Percentiles rank a stretch among this genome's conserved stretches.
These are phyloP conservation scores for Pelochelys cantorii DNA, from an alignment of 2,797 vertebrate species.

Conservation along the genomic window DNA sequence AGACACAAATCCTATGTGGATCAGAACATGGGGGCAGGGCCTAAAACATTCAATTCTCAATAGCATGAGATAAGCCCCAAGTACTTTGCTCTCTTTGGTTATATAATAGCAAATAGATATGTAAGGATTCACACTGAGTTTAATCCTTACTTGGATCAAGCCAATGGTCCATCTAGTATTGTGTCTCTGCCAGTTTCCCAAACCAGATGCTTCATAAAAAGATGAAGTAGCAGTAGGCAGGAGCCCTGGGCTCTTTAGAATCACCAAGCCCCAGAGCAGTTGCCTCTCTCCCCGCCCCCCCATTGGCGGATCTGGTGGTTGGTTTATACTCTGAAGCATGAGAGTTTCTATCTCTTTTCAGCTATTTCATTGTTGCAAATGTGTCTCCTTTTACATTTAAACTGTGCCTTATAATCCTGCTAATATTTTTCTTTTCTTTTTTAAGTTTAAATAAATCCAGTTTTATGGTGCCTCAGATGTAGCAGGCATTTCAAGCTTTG, in stretches of 20 bases:
- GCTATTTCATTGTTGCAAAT: background rate
- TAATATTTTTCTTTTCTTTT: background rate
- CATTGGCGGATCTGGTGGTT: background rate
- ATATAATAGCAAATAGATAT: background rate
- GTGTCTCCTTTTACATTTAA: background rate
- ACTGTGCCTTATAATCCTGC: background rate
- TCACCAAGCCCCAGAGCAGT: too few species aligned
- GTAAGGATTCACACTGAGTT: background rate
- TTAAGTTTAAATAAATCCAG: background rate
- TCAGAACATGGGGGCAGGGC: background rate
- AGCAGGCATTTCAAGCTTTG: background rate
- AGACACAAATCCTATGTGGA: background rate
- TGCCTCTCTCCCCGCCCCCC: too few species aligned
- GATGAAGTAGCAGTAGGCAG: background rate
- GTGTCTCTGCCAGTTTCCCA: conserved; percentile 29
- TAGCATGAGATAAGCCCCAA: background rate
- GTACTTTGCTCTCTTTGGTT: background rate
- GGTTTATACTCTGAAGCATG: background rate
- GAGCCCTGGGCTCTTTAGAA: too few species aligned
- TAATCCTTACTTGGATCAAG: background rate
- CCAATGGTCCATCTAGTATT: conserved; percentile 19
- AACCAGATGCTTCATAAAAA: conserved; percentile 20
- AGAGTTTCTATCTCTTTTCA: background rate
- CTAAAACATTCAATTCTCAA: background rate
- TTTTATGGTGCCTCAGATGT: background rate